phyloP scores from a whole-genome alignment of 2,113 vertebrate genomes.

The Pholis gunnellus region DNA sequence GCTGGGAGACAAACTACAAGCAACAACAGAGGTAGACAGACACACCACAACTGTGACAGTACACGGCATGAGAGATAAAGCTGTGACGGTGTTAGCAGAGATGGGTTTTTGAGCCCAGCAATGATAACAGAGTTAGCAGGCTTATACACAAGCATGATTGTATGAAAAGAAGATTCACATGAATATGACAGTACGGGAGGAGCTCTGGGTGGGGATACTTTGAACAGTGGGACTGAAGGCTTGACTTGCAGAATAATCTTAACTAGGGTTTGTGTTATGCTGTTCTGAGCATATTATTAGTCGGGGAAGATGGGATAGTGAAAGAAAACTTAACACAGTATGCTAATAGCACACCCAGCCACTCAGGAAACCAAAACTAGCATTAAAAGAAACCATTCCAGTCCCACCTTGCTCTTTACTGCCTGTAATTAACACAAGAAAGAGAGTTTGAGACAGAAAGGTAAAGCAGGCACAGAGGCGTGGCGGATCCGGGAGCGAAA shows the following conservation, averaged over 20 bases:
- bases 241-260: constrained; percentile 24
- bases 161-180: constrained; percentile 39
- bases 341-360: constrained; percentile 15
- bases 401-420: constrained; percentile 25
- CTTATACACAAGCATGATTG: constrained; percentile 47
- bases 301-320: not conserved
- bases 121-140: constrained; percentile 62
- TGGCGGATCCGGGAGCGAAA: constrained; percentile 29
- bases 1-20: constrained; percentile 71
- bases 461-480: constrained; percentile 5
- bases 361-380: constrained; percentile 27
- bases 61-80: constrained; percentile 56
- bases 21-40: constrained; percentile 66
- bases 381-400: constrained; percentile 45
- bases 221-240: constrained; percentile 38
- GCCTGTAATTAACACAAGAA: constrained; percentile 60
- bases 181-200: constrained; percentile 37
- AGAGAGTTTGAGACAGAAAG: constrained; percentile 26
- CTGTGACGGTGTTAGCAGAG: constrained; percentile 51
- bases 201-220: constrained; percentile 32
- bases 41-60: constrained; percentile 62
- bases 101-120: constrained; percentile 38
- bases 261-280: constrained; percentile 5
- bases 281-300: constrained; percentile 20
- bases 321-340: constrained; percentile 7